Evolutionary conservation across 2,888 invertebrate species (phyloP), one percentile per base, ranked within the genome.

Genomic region (Cetonia aurata): DNA sequence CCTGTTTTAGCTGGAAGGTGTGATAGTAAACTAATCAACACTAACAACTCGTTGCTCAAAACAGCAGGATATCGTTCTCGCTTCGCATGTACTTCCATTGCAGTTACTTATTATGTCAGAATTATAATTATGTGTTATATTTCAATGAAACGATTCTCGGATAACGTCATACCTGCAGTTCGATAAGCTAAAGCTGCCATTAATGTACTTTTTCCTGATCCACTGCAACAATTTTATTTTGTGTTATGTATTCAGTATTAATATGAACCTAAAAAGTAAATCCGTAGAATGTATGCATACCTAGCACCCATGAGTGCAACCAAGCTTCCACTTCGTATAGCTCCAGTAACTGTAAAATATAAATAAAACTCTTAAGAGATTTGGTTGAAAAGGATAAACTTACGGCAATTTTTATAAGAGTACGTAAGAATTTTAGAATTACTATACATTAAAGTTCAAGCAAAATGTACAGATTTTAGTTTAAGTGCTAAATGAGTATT

Each of bases 151-250:
- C 4, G 25, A 4, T 25, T 25, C 25, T 25, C n/a, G 25, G 25
- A 37, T 10, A 37, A 37, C 8, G 6, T 3, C 33, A 37, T 37
- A 94, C 94, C 89, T 81, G 91, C 88, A 78, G 88, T 90, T 80
- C 95, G 88, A 81, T 92, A 89, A 12, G 95, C 95, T 71, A 97
- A 84, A 17, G 94, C 92, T 66, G 92, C 89, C 93, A 96, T 93
- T 59, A 96, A 84, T 0, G 96, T 95, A 72, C 94, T 95, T 86
- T 96, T 96, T 0, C 96, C 96, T 12, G 95, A 93, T 12, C 96
- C 96, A 84, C 93, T 93, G 83, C 66, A 87, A 87, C 6, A 33
- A 50, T 15, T 62, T 48, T 50, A 41, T 33, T 17, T 31, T 33
- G 31, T 19, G 19, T 50, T 37, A 57, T 56, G 13, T 42, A 56